Evolutionary conservation across 2,797 vertebrate genomes (phyloP), one percentile per base, ranked within the genome.

Genomic region (Spinus olivaceus): DNA sequence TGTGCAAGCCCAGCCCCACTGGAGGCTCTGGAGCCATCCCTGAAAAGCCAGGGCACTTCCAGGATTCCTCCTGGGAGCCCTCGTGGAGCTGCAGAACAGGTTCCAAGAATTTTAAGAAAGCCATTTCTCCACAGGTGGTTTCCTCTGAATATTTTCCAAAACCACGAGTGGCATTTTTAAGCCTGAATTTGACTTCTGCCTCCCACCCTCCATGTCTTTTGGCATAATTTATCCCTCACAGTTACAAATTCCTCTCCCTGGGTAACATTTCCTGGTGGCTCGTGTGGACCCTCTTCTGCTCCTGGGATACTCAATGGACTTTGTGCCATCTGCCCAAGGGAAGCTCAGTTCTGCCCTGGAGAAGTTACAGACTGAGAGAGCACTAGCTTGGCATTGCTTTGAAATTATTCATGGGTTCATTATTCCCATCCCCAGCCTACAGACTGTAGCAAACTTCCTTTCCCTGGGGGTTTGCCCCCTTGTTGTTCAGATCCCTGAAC

Each of bases 301-400:
- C 46, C 30, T 2, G 71, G 25, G 56, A 9, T 25, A 1, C 41
- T 19, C 2, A 0, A 0, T 39, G 27, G 44, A 8, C 8, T 28
- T 33, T n/a, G n/a, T 69, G 8, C 35, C 39, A 8, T 5, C 41
- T 54, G 57, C 81, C 61, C 37, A 0, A 14, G 14, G 59, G 46
- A 53, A 13, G 6, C 30, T 65, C 10, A 61, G 10, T 12, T 2
- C 1, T 47, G 33, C 18, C n/a, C 47, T 39, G 24, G 35, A 77
- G 69, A 35, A 80, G 71, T 9, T 4, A 0, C 12, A 54, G 32
- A 4, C 15, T 19, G 46, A 84, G 41, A 10, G 15, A 88, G 12
- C 23, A 24, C 23, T 2, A 35, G 23, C 61, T 53, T 67, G 65
- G 70, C 49, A 18, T 6, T 51, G 60, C 8, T 20, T 78, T 64